Base-by-base conservation (phyloP, 2,113 vertebrate genomes). In the Corydoras sp. region DNA sequence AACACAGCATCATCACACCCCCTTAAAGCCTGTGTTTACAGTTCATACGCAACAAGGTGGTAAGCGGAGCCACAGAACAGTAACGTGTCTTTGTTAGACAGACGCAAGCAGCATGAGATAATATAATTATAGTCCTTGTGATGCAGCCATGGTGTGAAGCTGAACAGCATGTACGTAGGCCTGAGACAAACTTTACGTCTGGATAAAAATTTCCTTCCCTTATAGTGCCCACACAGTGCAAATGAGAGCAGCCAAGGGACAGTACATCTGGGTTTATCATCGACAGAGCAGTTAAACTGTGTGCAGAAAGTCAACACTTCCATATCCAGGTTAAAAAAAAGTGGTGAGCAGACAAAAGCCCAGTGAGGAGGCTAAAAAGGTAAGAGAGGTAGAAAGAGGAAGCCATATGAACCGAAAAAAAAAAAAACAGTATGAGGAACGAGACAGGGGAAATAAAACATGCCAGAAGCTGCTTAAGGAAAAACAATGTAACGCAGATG, bases 301-400 rank as follows among this genome's bases (percentile, higher is more conserved):
- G 54, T 59, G 59, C 69, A 29, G 14, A 29, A 62, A 48, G 54
- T 56, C 71, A 54, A 74, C 4, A 56, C 8, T 59, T 10, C 53
- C 14, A 65, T 51, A 13, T 56, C 8, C 32, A 58, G 9, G 12
- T 8, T 3, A 59, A 4, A 48, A 18, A 31, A 65, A 10, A 35
- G 29, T 6, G 50, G 10, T 31, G 51, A 14, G 9, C 29, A 55
- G 29, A n/a, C 14, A 12, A 62, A 51, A 51, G 58, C 69, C 15
- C 58, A 75, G 13, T 35, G 50, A 15, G 15, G 15, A n/a, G 7
- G 29, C 54, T 48, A 61, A 1, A 32, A 8, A 3, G 8, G n/a
- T 58, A 51, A 66, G 32, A 60, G 64, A 49, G 49, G 67, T 72
- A 74, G 81, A 80, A 81, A 79, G 75, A 68, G 69, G 4, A 50